Base-by-base conservation (phyloP, 1,140 invertebrate genomes). In the Drosophila persimilis region DNA sequence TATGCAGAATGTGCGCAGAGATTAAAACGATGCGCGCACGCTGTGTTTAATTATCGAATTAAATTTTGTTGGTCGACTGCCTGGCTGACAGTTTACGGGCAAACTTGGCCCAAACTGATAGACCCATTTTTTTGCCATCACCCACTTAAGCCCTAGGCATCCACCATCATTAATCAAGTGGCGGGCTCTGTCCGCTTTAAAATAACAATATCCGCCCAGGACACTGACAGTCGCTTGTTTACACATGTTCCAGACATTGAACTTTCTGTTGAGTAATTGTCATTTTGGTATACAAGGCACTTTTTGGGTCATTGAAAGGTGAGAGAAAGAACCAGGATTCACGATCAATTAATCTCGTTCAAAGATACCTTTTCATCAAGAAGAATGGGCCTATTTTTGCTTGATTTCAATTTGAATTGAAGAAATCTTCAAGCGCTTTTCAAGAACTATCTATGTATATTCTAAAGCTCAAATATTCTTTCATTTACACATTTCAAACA, bases 1-100 rank as follows among this genome's bases (percentile, higher is more conserved):
- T 85, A 85, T 85, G 80, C 80, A 85, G 77, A 85, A 86, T 80
- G 80, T 81, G 69, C 81, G 81, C 77, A 77, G 69, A 86, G 80
- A 85, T 85, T 85, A 85, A 86, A 85, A 80, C 60, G 73, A 57
- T 72, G 56, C 72, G 57, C 77, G 77, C 81, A 29, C 11, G 35
- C 60, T 73, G 73, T 80, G 81, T 86, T 84, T 77, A 86, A 84
- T 86, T 86, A 73, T 77, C 74, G 51, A 71, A 84, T 80, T 69
- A 85, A 78, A 45, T 52, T 56, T 73, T 69, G 73, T 31, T 24
- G 20, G 24, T 15, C 44, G 13, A 5, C 8, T 52, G 13, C 51
- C 67, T 24, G 8, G 61, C 7, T 39, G 65, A 43, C 62, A 43
- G 44, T 67, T 65, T 67, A 56, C 67, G 59, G 52, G 53, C 47